Evolutionary conservation across 2,113 vertebrate genomes (phyloP), one percentile per base, ranked within the genome.

Genomic region (Raja brachyura): DNA sequence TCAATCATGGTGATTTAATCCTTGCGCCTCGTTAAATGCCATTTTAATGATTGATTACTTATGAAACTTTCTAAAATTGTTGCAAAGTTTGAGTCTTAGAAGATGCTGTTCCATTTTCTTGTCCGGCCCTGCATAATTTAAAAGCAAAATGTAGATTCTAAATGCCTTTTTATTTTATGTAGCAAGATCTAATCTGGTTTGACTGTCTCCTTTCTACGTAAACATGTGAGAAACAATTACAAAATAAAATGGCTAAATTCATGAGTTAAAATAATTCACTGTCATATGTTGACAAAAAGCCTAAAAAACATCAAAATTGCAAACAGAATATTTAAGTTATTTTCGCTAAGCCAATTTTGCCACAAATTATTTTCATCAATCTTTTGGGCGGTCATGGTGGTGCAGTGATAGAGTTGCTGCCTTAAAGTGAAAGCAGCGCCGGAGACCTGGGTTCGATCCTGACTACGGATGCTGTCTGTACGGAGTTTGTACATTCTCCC

Each of bases 121-220:
- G 13, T 25, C 56, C 63, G 61, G 14, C n/a, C 28, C 28, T 14
- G 14, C 16, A 31, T 28, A 88, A 18, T 3, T 88, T 88, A 88
- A n/a, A 31, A 88, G 5, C 16, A 63, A 88, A 88, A 31, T 66
- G 6, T 88, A 61, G 56, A 13, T 61, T 61, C 11, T 61, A 28
- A 59, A 28, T 5, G 13, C 13, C 13, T 86, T 61, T 61, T 59
- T 11, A 61, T 61, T 61, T 22, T 86, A 5, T 28, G 25, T 86
- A 61, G 11, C 81, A 86, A 61, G 81, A 86, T 61, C 81, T 86
- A 61, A 86, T 86, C 25, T 86, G 59, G 59, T 66, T 88, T 16
- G 31, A 88, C 28, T 16, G 83, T 63, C 61, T 86, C 56, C 13
- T 11, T 61, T 86, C 25, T 31, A 18, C 18, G 33, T 13, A 33